Percentiles rank a stretch among this genome's conserved stretches.
Conservation (phyloP, 2,113 vertebrate species). For the Microcebus murinus region DNA sequence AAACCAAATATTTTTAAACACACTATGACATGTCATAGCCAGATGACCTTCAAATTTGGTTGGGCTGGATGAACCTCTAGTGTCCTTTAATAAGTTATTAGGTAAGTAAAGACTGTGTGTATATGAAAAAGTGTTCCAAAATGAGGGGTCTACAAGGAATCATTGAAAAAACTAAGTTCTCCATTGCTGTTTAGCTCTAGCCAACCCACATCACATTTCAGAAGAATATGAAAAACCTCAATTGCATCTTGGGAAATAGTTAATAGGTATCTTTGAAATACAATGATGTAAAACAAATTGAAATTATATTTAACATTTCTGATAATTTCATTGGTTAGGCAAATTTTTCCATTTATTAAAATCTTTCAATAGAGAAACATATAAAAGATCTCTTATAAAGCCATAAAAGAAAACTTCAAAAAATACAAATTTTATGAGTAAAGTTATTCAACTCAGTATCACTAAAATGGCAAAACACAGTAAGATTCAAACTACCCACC, state of each 20-base stretch:
- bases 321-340: background rate
- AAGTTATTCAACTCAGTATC: background rate
- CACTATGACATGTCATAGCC: background rate
- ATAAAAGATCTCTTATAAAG: slow-evolving; percentile 8
- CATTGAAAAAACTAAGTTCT: background rate
- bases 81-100: background rate
- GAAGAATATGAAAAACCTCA: background rate
- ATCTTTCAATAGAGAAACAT: background rate
- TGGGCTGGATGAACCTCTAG: background rate
- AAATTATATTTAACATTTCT: background rate
- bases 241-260: background rate
- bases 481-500: background rate
- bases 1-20: background rate
- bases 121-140: background rate
- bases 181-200: background rate
- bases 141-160: background rate
- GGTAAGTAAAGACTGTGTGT: background rate
- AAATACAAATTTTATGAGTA: slow-evolving; percentile 4
- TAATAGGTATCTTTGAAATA: background rate
- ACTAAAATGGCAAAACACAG: background rate
- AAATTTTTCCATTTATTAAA: slow-evolving; percentile 2
- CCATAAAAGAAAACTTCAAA: background rate
- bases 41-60: background rate
- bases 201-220: background rate
- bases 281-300: background rate